Conservation (phyloP, 2,113 vertebrate genomes). For the Chlamydotis undulata region DNA sequence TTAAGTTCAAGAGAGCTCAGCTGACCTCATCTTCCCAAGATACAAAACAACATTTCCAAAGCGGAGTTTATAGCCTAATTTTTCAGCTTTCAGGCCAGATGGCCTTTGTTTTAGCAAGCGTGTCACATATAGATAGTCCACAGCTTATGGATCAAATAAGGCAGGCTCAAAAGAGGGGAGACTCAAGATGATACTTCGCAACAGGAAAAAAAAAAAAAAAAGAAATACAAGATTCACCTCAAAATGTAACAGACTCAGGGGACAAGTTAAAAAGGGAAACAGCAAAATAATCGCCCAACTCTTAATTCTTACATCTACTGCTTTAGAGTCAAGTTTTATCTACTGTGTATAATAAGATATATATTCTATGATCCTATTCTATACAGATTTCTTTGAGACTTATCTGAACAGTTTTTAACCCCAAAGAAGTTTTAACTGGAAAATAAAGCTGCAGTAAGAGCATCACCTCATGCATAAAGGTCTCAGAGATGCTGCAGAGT, state of each 20-base stretch:
- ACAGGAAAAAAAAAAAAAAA: not conserved
- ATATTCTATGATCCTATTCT: not conserved
- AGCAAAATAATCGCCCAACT: not conserved
- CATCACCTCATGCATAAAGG: not conserved
- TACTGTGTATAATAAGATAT: constrained; percentile 27
- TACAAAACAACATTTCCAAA: not conserved
- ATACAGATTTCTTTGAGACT: not conserved
- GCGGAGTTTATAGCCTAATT: not conserved
- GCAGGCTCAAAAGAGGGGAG: not conserved
- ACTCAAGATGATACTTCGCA: not conserved
- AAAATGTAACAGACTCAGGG: not conserved
- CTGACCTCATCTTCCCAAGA: not conserved
- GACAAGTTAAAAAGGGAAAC: constrained; percentile 45
- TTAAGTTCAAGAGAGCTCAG: not conserved
- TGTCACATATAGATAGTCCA: not conserved
- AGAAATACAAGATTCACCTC: not conserved
- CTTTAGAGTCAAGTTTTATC: constrained; percentile 30
- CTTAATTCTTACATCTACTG: constrained; percentile 36
- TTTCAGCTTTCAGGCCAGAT: not conserved
- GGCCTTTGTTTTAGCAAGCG: not conserved
- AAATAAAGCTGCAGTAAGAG: not conserved
- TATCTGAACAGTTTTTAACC: not conserved
- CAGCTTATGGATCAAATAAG: not conserved
- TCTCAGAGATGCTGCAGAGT: not conserved
- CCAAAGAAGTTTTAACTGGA: not conserved